A percentile compares a stretch with the other conserved stretches of the same genome.
Evolutionary conservation across 1,140 invertebrate genomes (phyloP).

Genomic region (Brachionus plicatilis): DNA sequence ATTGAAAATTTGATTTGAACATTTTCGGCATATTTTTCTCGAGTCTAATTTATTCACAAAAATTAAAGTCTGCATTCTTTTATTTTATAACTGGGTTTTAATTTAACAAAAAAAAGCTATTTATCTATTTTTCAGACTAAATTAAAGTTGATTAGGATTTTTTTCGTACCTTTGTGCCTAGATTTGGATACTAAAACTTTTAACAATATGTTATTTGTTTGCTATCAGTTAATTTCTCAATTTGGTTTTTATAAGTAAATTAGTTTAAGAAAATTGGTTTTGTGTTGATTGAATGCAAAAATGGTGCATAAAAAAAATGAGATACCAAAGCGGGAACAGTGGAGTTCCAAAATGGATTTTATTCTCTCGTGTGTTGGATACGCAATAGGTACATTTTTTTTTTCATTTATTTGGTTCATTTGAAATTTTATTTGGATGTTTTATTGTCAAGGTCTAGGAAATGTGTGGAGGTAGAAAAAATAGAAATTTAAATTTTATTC

Average conservation of each 20-base stretch:
- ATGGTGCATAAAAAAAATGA: conserved; percentile 41
- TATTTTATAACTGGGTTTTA: neutral
- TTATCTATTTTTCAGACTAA: neutral
- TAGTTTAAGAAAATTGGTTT: neutral
- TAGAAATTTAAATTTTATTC: neutral
- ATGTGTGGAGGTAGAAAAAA: conserved; percentile 38
- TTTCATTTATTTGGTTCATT: neutral
- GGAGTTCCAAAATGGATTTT: conserved; percentile 57
- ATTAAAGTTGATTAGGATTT: neutral
- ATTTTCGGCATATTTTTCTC: neutral
- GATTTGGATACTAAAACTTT: neutral
- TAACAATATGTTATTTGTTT: neutral
- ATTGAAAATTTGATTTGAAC: neutral
- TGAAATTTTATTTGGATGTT: neutral
- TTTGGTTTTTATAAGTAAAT: neutral
- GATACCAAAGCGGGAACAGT: conserved; percentile 64
- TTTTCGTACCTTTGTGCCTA: neutral
- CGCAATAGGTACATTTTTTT: conserved; percentile 48
- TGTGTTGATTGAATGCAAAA: neutral
- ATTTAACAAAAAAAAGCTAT: neutral
- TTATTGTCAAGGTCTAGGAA: conserved; percentile 25
- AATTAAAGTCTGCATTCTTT: neutral
- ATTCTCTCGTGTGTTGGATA: conserved; percentile 56
- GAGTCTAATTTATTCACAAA: neutral
- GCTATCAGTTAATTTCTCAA: neutral